These are phyloP conservation scores for Arizona elegans DNA, from an alignment of 2,113 vertebrate species.

Conservation along the genomic window DNA sequence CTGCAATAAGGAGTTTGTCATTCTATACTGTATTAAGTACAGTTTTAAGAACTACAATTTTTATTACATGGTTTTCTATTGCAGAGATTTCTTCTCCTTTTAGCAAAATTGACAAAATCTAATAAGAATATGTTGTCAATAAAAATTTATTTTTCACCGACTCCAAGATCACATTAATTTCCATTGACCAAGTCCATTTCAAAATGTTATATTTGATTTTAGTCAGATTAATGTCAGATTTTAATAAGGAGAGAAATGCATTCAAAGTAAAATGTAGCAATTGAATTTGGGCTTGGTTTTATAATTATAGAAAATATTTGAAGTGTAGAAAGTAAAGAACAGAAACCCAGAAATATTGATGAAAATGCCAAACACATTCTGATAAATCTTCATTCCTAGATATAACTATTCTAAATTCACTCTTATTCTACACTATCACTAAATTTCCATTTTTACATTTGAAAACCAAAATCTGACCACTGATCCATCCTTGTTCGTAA, in stretches of 20 bases:
- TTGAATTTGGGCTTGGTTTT: neutral
- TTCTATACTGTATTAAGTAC: slow-evolving; percentile 10
- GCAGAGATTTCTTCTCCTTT: neutral
- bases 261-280: neutral
- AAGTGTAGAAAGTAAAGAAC: neutral
- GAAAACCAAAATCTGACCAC: neutral
- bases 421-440: neutral
- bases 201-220: neutral
- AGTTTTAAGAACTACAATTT: slow-evolving; percentile 1
- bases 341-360: neutral
- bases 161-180: neutral
- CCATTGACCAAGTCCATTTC: neutral
- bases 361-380: neutral
- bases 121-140: neutral
- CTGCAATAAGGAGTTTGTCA: neutral
- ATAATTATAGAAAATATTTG: neutral
- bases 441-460: neutral
- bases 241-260: neutral
- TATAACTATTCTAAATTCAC: neutral
- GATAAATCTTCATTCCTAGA: neutral
- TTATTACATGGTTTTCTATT: neutral
- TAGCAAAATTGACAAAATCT: neutral
- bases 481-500: no score
- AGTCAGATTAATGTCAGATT: neutral
- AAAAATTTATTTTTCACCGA: neutral